Evolutionary conservation across 2,888 invertebrate genomes (phyloP).

Genomic region (Keiferia lycopersicella): DNA sequence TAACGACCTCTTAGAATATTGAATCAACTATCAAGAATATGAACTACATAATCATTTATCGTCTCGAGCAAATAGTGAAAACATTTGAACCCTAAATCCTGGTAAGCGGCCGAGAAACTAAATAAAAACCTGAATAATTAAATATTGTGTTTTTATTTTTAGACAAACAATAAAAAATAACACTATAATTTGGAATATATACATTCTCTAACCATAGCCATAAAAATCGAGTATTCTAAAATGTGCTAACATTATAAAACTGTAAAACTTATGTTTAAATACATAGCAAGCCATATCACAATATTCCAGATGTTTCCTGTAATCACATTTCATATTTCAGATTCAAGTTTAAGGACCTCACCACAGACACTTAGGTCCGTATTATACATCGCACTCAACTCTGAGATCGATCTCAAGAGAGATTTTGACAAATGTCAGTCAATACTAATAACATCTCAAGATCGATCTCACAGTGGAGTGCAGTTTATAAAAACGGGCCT

Average conservation of each 20-base stretch:
- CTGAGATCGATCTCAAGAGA: no score
- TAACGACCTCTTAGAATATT: not conserved
- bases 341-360: not conserved
- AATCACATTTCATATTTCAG: slow-evolving; percentile 1
- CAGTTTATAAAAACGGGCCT: not conserved
- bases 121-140: slow-evolving; percentile 2
- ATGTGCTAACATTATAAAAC: slow-evolving; percentile 4
- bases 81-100: slow-evolving; percentile 3
- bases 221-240: no score
- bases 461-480: no score
- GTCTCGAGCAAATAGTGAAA: not conserved
- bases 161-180: not conserved
- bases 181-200: not conserved
- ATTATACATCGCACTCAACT: no score
- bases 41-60: slow-evolving; percentile 10
- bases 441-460: no score
- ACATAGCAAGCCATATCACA: slow-evolving; percentile 13
- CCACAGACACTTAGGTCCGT: no score
- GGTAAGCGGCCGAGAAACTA: slow-evolving; percentile 3
- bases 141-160: not conserved
- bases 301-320: not conserved
- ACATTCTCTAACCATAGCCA: not conserved
- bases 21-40: not conserved
- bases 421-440: no score
- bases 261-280: slow-evolving; percentile 4